Conservation (phyloP, 2,797 vertebrate genomes). For the Onychomys torridus region DNA sequence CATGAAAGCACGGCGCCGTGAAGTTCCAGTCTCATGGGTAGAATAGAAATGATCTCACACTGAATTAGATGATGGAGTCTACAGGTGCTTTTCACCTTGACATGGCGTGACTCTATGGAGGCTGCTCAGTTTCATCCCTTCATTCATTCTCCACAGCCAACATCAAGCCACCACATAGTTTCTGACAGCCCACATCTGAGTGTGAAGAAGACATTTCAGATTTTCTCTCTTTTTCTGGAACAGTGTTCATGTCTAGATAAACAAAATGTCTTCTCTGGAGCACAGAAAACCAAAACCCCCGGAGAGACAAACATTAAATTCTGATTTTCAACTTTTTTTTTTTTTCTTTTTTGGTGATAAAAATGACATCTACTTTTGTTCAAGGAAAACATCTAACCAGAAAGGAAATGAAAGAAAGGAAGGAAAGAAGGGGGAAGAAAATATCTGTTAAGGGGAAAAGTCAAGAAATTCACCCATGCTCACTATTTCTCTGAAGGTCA, state of each 20-base stretch:
- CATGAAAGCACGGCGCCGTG: not conserved
- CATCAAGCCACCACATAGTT: not conserved
- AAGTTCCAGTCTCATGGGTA: not conserved
- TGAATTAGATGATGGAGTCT: not conserved
- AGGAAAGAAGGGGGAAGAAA: slow-evolving; percentile 34
- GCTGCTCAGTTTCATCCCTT: not conserved
- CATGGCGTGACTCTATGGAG: not conserved
- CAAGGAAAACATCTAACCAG: slow-evolving; percentile 48
- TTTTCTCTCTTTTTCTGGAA: not conserved
- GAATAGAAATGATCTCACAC: not conserved
- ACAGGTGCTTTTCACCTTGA: not conserved
- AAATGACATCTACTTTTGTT: slow-evolving; percentile 54
- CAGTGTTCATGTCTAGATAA: not conserved
- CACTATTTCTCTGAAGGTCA: slow-evolving; percentile 71
- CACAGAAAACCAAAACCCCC: not conserved
- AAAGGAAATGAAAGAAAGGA: slow-evolving; percentile 62
- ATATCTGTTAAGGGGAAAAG: slow-evolving; percentile 28
- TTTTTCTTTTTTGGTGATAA: not conserved
- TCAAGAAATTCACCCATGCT: slow-evolving; percentile 53
- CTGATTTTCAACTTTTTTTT: slow-evolving; percentile 37
- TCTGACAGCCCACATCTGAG: not conserved
- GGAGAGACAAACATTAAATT: slow-evolving; percentile 2
- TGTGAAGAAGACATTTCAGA: not conserved
- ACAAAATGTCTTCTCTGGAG: not conserved
- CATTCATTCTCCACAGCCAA: not conserved